These are phyloP conservation scores for Diorhabda carinulata DNA, from an alignment of 1,140 invertebrate species.

Conservation along the genomic window DNA sequence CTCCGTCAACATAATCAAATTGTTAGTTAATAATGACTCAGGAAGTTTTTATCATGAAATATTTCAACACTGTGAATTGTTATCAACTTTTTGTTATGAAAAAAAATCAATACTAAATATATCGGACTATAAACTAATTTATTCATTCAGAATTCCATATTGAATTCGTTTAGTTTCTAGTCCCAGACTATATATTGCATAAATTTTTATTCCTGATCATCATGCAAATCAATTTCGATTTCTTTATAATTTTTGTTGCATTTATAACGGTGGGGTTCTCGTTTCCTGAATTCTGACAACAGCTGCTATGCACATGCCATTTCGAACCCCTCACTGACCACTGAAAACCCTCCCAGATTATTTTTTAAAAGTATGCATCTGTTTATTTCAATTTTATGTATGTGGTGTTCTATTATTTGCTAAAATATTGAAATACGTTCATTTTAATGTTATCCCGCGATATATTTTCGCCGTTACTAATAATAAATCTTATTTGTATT, in stretches of 20 bases:
- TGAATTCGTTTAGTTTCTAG: too few relatives aligned
- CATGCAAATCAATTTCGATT: conserved; percentile 37
- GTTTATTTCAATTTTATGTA: conserved; percentile 18
- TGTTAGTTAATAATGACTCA: too few relatives aligned
- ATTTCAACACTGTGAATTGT: too few relatives aligned
- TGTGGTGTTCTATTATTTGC: conserved; percentile 19
- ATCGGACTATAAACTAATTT: too few relatives aligned
- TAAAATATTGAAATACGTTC: conserved; percentile 21
- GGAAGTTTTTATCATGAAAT: too few relatives aligned
- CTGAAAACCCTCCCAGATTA: conserved; percentile 28
- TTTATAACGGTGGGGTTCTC: conserved; percentile 31
- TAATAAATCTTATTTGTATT: too few relatives aligned
- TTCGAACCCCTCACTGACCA: conserved; percentile 25
- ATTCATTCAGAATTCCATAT: too few relatives aligned
- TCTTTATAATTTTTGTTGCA: conserved; percentile 38
- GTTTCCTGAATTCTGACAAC: conserved; percentile 43
- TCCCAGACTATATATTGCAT: conserved; percentile 3
- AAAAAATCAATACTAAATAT: too few relatives aligned
- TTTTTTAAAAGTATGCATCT: conserved; percentile 43
- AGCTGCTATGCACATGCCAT: conserved; percentile 31
- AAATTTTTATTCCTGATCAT: conserved; percentile 25
- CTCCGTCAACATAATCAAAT: too few relatives aligned
- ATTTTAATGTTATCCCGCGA: too few relatives aligned
- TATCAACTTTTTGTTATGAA: too few relatives aligned
- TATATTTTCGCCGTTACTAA: too few relatives aligned